Base-by-base conservation (phyloP, 2,113 vertebrate species). In the Corvus cornix region DNA sequence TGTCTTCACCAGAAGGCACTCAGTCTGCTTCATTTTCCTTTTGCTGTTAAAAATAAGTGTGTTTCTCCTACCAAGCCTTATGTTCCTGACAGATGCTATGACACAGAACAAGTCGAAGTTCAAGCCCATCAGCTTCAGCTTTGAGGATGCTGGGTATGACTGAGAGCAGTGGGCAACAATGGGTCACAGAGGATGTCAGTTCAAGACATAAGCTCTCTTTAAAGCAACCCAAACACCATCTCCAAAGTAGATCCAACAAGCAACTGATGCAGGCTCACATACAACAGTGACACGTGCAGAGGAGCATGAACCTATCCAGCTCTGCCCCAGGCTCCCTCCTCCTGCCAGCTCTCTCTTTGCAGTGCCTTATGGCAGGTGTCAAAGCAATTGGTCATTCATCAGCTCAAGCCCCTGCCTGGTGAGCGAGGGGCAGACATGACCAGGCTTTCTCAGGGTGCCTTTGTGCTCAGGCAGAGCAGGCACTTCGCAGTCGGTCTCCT, bases 291-390 rank as follows among this genome's bases (percentile, higher is more conserved):
- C 78, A 37, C 0, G 17, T 52, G 70, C 77, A 79, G 60, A 83
- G 81, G 51, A 91, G 59, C 22, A 46, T 19, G 20, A 85, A 74
- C 27, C 22, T 31, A 35, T 5, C 24, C 44, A 63, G 64, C 23
- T 44, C 83, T 90, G 83, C 59, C 63, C 28, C 68, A 63, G 66
- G 76, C 60, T 77, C 51, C 43, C 22, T 84, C 70, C 31, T 88
- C 60, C 85, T 75, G 49, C 28, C 41, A 86, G 49, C 63, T 95
- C 69, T 72, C 64, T 62, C 85, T 51, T 30, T 64, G 33, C 64
- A 81, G 52, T 31, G 87, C 82, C 88, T 92, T 76, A 92, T 23
- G 62, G 90, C 80, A 81, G 85, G 46, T 90, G 92, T 89, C 95
- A 96, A 81, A 95, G 80, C 83, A 73, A 89, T 73, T 72, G 88